Base-by-base conservation (phyloP, 2,888 invertebrate species). In the Tetanocera ferruginea region DNA sequence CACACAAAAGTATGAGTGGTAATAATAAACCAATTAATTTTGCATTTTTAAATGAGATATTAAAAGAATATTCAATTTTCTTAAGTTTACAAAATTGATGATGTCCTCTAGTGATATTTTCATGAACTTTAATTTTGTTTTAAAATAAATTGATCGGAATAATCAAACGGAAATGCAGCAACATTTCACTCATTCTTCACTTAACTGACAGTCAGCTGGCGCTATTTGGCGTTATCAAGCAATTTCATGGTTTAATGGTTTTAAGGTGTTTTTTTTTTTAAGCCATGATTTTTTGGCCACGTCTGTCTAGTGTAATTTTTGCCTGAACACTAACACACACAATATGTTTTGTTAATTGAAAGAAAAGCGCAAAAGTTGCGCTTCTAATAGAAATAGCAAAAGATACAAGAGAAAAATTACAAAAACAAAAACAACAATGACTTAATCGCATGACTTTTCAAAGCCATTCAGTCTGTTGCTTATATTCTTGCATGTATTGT, bases 201-300 rank as follows among this genome's bases (percentile, higher is more conserved):
- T n/a, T 37, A 51, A 31, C 51, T 69, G 69, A 69, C 69, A 69
- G 4, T 17, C 69, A 69, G 69, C 23, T 69, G 51, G 69, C 51
- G 51, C 67, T 49, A 17, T 28, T 14, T 60, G 25, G 8, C 2
- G 23, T 19, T 66, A 37, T 57, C 64, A 72, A 49, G 69, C 74
- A 76, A 77, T 77, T 78, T 81, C 78, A 81, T 70, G 78, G 78
- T 52, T 78, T 76, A 79, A 52, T 76, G 79, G 66, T 43, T 76
- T 76, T 57, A 64, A 43, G 17, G 19, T 25, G 8, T 28, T 62
- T 28, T 62, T 5, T 3, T 2, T 8, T 80, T 78, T 73, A 51
- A 77, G 31, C 9, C 64, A 43, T 34, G 49, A 62, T 72, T 72
- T 60, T 25, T 60, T 23, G 25, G 11, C n/a, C 28, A 19, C 11